phyloP scores from a whole-genome alignment of 2,797 vertebrate genomes.

The Poeciliopsis paucimaculata region DNA sequence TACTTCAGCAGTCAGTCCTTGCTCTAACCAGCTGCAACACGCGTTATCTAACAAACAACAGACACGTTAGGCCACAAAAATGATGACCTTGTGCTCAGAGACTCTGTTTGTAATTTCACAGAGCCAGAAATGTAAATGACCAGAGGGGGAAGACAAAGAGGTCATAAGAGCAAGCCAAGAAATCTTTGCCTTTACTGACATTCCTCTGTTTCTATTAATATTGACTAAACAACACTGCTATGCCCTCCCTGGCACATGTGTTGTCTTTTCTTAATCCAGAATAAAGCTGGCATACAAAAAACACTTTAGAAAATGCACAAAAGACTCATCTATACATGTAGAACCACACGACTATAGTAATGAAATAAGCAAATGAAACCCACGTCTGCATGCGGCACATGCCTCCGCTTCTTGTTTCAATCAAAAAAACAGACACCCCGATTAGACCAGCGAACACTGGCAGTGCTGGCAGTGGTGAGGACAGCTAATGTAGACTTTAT shows the following conservation, averaged over 20 bases:
- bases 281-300: slow-evolving; percentile 8
- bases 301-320: background rate
- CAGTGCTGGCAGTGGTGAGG: background rate
- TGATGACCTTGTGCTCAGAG: background rate
- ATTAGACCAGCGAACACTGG: slow-evolving; percentile 30
- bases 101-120: background rate
- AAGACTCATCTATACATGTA: background rate
- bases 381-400: background rate
- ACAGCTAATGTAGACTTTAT: slow-evolving; percentile 2
- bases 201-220: slow-evolving; percentile 18
- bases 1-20: background rate
- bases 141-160: slow-evolving; percentile 12
- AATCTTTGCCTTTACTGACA: slow-evolving; percentile 22
- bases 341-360: background rate
- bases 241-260: background rate
- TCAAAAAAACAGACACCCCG: slow-evolving; percentile 6
- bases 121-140: slow-evolving; percentile 13
- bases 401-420: slow-evolving; percentile 12
- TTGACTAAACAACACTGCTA: slow-evolving; percentile 25
- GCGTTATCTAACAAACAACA: background rate
- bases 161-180: slow-evolving; percentile 2
- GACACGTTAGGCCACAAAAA: slow-evolving; percentile 9
- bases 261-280: slow-evolving; percentile 4
- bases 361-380: background rate
- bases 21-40: background rate